Percentiles rank a stretch among this genome's conserved stretches.
These are phyloP conservation scores for Drosophila pseudoobscura DNA, from an alignment of 1,140 invertebrate genomes.

Conservation along the genomic window DNA sequence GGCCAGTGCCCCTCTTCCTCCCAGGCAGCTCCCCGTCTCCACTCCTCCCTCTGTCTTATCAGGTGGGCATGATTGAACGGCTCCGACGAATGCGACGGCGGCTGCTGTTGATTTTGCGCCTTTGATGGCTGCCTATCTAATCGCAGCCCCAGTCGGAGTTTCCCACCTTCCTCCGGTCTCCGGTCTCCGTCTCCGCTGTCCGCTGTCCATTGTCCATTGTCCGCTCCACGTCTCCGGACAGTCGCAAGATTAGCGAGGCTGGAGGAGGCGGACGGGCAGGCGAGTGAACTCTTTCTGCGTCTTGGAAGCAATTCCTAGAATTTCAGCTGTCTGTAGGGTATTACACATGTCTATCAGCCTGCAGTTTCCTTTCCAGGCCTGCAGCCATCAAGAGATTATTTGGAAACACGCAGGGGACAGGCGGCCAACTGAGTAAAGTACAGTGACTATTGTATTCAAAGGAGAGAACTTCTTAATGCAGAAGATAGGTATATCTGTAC, in stretches of 20 bases:
- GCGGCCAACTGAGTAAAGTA: too few relatives aligned
- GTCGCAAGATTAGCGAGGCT: slow-evolving; percentile 52
- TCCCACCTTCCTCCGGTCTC: slow-evolving; percentile 22
- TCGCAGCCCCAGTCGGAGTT: slow-evolving; percentile 32
- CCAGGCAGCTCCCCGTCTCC: background rate
- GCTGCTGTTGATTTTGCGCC: slow-evolving; percentile 19
- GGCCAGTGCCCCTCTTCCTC: slow-evolving; percentile 7
- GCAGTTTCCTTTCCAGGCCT: slow-evolving; percentile 15
- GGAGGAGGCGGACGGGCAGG: slow-evolving; percentile 13
- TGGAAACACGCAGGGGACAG: slow-evolving; percentile 5
- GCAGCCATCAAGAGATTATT: slow-evolving; percentile 13
- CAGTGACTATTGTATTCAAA: too few relatives aligned
- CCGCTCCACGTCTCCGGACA: too few relatives aligned
- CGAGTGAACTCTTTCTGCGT: background rate
- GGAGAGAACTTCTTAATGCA: too few relatives aligned
- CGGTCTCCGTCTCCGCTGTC: slow-evolving; percentile 4
- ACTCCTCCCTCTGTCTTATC: slow-evolving; percentile 46
- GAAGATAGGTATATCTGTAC: too few relatives aligned
- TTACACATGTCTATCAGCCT: too few relatives aligned
- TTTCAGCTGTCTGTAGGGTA: too few relatives aligned
- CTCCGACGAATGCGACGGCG: slow-evolving; percentile 31
- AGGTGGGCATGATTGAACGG: slow-evolving; percentile 58
- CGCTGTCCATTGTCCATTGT: background rate
- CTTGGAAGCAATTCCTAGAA: slow-evolving; percentile 8
- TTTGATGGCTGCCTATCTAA: slow-evolving; percentile 72